These are phyloP conservation scores for Stenolophus ochropezus DNA, from an alignment of 2,888 invertebrate genomes.

Conservation along the genomic window DNA sequence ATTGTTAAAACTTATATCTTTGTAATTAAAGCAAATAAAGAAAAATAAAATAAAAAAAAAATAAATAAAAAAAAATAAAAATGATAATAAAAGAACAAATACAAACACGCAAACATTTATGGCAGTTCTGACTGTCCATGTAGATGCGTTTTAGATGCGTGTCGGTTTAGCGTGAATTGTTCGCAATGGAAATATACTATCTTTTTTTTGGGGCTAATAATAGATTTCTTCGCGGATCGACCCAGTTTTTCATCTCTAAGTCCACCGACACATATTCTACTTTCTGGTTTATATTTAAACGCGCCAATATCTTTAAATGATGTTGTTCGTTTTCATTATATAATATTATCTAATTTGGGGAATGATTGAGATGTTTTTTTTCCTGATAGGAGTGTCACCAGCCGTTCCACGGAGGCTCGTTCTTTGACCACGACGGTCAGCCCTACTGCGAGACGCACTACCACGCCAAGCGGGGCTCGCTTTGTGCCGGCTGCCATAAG, in stretches of 20 bases:
- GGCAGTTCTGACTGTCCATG: constrained; percentile 56
- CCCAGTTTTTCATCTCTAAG: constrained; percentile 51
- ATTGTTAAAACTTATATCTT: constrained; percentile 60
- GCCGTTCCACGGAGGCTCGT: constrained; percentile 97
- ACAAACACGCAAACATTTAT: constrained; percentile 66
- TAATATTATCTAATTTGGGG: too few relatives aligned
- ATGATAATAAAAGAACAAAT: constrained; percentile 62
- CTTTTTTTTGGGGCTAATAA: constrained; percentile 55
- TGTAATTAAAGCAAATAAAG: constrained; percentile 64
- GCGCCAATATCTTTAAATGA: not conserved
- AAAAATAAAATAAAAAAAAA: constrained; percentile 61
- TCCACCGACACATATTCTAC: constrained; percentile 34
- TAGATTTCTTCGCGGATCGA: constrained; percentile 52
- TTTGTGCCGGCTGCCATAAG: constrained; percentile 98
- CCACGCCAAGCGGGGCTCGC: constrained; percentile 96
- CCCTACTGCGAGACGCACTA: constrained; percentile 99
- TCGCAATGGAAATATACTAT: constrained; percentile 51
- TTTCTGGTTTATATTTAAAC: constrained; percentile 53
- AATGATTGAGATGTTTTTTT: not conserved
- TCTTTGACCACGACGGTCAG: constrained; percentile 98
- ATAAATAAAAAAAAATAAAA: constrained; percentile 60
- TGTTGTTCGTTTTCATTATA: constrained; percentile 30
- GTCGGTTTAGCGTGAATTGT: constrained; percentile 49
- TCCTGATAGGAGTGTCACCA: constrained; percentile 93
- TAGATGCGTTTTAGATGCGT: constrained; percentile 15